Evolutionary conservation across 2,888 invertebrate genomes (phyloP), one percentile per base, ranked within the genome.

Genomic region (Lacanobia oleracea): DNA sequence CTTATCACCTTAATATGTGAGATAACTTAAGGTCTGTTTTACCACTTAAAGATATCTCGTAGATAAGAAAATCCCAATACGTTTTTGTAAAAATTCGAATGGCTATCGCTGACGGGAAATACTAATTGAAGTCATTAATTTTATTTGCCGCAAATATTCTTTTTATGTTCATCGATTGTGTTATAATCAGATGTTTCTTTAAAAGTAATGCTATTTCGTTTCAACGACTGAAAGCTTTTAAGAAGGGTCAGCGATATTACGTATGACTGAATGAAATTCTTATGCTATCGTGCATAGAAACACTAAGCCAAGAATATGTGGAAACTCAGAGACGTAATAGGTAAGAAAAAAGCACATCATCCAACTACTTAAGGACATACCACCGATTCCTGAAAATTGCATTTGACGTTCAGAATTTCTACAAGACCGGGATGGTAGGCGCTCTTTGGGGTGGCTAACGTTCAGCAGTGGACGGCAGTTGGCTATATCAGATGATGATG

Each of bases 1-100:
- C 85, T 86, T 84, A 86, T 83, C 86, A 75, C 57, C 72, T 79
- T 81, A 79, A 81, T 86, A 75, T 69, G 79, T 61, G 72, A 84
- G 85, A 86, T 86, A 86, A 83, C 72, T 69, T 81, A 62, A 78
- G 64, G 74, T 76, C 75, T 81, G 83, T 84, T 86, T 79, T 77
- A 86, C 79, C 86, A 86, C 85, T 86, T 78, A 81, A 53, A 82
- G 66, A 81, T 81, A 85, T 86, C 83, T 79, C 21, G 0, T 7
- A 67, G 82, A 84, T 84, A 83, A 82, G 48, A 54, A 65, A 63
- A 57, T 57, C 61, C 51, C 50, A 75, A 72, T 69, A 59, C 63
- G 37, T 76, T 84, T 75, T 64, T 71, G 65, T 72, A 67, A 76
- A 61, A 65, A 67, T 43, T 69, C 23, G 53, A 70, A 69, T 68